Base-by-base conservation (phyloP, 2,888 invertebrate species). In the Mactromeris polynyma region DNA sequence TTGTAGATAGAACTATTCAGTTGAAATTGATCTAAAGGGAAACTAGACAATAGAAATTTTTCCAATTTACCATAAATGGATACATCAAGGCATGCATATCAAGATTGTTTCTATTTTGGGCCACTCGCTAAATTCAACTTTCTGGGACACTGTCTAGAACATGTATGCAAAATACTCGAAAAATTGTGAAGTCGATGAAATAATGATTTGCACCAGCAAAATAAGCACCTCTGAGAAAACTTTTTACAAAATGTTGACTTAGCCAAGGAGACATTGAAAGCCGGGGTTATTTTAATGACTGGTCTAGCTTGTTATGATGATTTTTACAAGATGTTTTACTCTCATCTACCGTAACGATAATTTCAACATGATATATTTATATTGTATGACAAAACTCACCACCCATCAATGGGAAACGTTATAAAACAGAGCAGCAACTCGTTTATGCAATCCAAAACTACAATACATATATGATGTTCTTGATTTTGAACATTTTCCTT, bases 181-280 rank as follows among this genome's bases (percentile, higher is more conserved):
- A 69, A 36, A 17, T 77, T 77, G 36, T 83, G 78, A 69, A 83
- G 42, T 83, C 31, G 4, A 83, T 73, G 73, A 36, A 36, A 33
- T 73, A 73, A 79, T 79, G 79, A 33, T 14, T n/a, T 46, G 84
- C 84, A 84, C 78, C 84, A 84, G 78, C 84, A 31, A 33, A 77
- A 51, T 36, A 84, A 84, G 84, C 84, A 84, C 84, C 84, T 77
- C 51, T 33, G 36, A 73, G 36, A 73, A 36, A 73, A 73, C 33
- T 73, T 36, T 83, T 21, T 78, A 84, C 77, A 84, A 51, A 54
- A 84, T 77, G 54, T 21, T 54, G 78, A 54, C 84, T 33, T 64
- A 64, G 58, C 58, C 58, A 64, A 26, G 58, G 58, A 64, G 26
- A 64, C 58, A 64, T 64, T 64, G 58, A 64, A 64, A 64, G 58